A percentile compares a stretch with the other conserved stretches of the same genome.
Evolutionary conservation across 2,113 vertebrate species (phyloP).

Genomic region (Gasterosteus nipponicus): DNA sequence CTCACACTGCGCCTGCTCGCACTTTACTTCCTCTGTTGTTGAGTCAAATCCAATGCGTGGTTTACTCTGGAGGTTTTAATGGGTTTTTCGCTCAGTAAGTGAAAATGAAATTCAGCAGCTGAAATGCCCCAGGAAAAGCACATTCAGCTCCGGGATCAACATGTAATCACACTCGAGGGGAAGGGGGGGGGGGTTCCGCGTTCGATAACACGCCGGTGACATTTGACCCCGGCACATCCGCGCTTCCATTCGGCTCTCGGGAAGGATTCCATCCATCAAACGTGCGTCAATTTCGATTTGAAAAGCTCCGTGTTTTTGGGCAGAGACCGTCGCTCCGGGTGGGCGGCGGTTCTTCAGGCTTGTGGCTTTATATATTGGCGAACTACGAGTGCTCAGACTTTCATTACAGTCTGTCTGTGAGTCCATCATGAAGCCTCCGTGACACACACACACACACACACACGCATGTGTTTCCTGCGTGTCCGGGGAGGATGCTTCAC

Average conservation of each 20-base stretch:
- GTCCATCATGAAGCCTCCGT: slow-evolving; percentile 45
- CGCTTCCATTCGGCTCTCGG: not conserved
- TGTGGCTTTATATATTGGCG: slow-evolving; percentile 9
- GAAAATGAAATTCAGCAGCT: slow-evolving; percentile 43
- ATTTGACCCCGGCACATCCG: not conserved
- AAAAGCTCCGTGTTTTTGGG: not conserved
- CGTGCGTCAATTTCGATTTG: slow-evolving; percentile 4
- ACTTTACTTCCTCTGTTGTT: slow-evolving; percentile 59
- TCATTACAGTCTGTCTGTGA: slow-evolving; percentile 24
- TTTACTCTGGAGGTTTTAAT: slow-evolving; percentile 39
- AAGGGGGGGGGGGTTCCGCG: not conserved
- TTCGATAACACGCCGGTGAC: slow-evolving; percentile 27
- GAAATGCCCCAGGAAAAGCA: slow-evolving; percentile 34
- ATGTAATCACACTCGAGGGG: slow-evolving; percentile 32
- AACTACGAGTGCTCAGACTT: not conserved
- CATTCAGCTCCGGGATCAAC: slow-evolving; percentile 29
- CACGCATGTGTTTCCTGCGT: slow-evolving; percentile 14
- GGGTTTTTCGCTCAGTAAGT: slow-evolving; percentile 36
- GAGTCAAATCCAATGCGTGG: slow-evolving; percentile 27
- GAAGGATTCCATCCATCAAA: not conserved
- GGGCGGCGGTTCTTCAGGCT: slow-evolving; percentile 12
- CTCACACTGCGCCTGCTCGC: slow-evolving; percentile 23
- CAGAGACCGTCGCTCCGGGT: slow-evolving; percentile 10
- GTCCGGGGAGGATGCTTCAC: slow-evolving; percentile 40
- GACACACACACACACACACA: slow-evolving; percentile 2